Evolutionary conservation across 64 coral and sea anemone genomes (phyloP).

Genomic region (Stylophora pistillata): DNA sequence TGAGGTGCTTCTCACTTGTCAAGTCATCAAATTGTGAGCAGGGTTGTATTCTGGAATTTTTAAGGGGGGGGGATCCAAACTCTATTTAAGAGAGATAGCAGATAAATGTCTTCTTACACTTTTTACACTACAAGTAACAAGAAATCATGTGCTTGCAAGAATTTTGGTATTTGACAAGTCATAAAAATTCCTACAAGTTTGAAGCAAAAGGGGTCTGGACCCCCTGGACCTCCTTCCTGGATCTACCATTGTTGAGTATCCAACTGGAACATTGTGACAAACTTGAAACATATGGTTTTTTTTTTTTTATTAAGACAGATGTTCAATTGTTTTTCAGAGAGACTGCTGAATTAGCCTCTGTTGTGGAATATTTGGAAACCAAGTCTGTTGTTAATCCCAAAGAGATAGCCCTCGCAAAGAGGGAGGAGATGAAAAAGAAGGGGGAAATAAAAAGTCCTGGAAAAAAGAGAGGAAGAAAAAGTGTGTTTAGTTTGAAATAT

Average conservation of each 20-base stretch:
- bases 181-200: too few species aligned
- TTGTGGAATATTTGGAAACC: conserved; percentile 70
- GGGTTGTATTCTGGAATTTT: too few species aligned
- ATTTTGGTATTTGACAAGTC: too few species aligned
- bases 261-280: not conserved
- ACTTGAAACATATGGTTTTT: not conserved
- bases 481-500: conserved; percentile 6
- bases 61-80: too few species aligned
- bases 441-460: conserved; percentile 27
- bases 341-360: conserved; percentile 62
- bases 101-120: not conserved
- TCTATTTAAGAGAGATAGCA: not conserved
- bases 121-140: too few species aligned
- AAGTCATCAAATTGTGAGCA: too few species aligned
- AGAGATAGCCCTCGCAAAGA: conserved; percentile 77
- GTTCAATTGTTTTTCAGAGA: conserved; percentile 52
- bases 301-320: not conserved
- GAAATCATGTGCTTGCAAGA: too few species aligned
- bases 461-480: conserved; percentile 76
- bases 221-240: too few species aligned
- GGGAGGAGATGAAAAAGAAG: conserved; percentile 85
- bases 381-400: conserved; percentile 87
- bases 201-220: too few species aligned
- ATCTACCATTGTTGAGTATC: not conserved
- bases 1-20: too few species aligned